Percentiles rank a stretch among this genome's conserved stretches.
Conservation (phyloP, 2,797 vertebrate genomes). For the Acrossocheilus wenchowensis region DNA sequence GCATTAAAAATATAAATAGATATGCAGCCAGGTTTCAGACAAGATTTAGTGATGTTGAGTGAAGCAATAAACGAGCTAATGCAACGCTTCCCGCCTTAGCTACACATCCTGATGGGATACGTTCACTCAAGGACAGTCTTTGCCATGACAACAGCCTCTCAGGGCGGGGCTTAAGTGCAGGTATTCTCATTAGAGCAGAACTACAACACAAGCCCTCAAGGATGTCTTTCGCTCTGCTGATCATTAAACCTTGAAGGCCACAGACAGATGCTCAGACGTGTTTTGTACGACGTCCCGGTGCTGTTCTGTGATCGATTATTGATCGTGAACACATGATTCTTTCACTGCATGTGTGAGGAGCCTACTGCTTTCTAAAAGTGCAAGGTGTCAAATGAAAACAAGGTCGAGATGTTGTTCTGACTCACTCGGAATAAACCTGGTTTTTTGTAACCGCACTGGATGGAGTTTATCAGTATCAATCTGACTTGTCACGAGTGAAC, state of each 20-base stretch:
- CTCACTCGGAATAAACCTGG: neutral
- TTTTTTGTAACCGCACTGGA: neutral
- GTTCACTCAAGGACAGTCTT: conserved; percentile 45
- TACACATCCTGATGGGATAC: conserved; percentile 13
- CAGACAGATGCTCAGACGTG: neutral
- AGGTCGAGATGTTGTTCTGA: neutral
- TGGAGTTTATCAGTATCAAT: neutral
- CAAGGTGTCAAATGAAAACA: neutral
- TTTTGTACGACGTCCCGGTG: neutral
- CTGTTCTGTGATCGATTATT: no score
- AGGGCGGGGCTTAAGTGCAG: neutral
- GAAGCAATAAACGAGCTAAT: neutral
- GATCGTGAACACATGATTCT: neutral
- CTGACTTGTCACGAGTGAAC: neutral
- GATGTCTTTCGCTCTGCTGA: neutral
- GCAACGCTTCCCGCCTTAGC: neutral
- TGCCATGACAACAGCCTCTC: conserved; percentile 50
- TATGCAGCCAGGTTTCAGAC: neutral
- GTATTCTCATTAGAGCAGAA: conserved; percentile 23
- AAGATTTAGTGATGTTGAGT: neutral
- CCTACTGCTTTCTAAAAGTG: neutral
- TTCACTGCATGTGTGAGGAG: neutral
- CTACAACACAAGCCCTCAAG: neutral
- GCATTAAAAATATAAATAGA: neutral
- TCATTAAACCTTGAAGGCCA: neutral